Conservation (phyloP, 2,888 invertebrate species). For the Eupithecia abbreviata region DNA sequence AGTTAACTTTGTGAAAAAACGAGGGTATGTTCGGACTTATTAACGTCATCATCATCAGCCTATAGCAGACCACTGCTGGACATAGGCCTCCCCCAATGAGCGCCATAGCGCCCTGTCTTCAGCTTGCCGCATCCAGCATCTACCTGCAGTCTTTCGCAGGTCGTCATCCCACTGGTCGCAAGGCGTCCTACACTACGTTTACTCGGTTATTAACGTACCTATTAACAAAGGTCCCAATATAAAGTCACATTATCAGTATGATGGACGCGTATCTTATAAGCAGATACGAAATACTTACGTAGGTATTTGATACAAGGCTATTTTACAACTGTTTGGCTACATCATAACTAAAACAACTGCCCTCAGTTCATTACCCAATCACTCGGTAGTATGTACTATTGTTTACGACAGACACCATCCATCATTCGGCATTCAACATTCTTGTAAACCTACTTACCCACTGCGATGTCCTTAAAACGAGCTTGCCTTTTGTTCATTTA, state of each 20-base stretch:
- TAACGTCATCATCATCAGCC: no score
- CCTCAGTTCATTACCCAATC: constrained; percentile 19
- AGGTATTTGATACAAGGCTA: constrained; percentile 1
- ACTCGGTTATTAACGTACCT: no score
- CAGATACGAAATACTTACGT: not conserved
- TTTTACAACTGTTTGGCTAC: not conserved
- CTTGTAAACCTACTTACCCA: constrained; percentile 37
- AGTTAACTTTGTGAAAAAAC: no score
- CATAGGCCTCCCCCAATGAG: no score
- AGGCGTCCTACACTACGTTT: no score
- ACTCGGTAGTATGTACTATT: constrained; percentile 5
- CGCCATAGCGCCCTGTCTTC: no score
- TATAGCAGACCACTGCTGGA: no score
- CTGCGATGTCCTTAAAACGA: constrained; percentile 41
- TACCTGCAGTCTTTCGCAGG: no score
- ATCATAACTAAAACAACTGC: constrained; percentile 1
- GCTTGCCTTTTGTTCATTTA: constrained; percentile 45
- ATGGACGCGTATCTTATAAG: not conserved
- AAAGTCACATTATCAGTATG: not conserved
- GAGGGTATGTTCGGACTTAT: no score
- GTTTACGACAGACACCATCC: constrained; percentile 21
- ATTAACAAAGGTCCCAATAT: not conserved
- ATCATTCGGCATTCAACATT: constrained; percentile 32
- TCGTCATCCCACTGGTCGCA: no score
- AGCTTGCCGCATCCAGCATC: no score